Evolutionary conservation across 2,888 invertebrate species (phyloP), one percentile per base, ranked within the genome.

Genomic region (Dasypogon diadema): DNA sequence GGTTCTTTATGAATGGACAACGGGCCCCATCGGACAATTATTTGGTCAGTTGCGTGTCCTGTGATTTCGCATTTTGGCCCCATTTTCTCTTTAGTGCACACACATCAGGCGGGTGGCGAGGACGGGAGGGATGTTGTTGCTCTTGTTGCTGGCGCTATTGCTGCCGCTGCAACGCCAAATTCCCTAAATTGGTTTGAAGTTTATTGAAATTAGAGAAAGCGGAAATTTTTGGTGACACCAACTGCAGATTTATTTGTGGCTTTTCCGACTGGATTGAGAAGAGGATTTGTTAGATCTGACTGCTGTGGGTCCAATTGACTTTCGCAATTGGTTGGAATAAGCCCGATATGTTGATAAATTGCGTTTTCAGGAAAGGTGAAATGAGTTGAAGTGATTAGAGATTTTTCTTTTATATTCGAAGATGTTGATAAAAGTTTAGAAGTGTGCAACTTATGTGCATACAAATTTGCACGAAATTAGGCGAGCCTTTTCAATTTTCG

Each of bases 141-240:
- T n/a, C n/a, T n/a, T n/a, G n/a, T n/a, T n/a, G n/a, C n/a, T n/a
- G n/a, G n/a, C n/a, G n/a, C n/a, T 8, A 30, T 30, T 30, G 30
- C 30, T 30, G 8, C 30, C 30, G 30, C 22, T 54, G 70, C 70
- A 54, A 30, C 26, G 51, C 54, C 54, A 22, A 54, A 70, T 70
- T 70, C 54, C 70, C 70, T 54, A 70, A 70, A 70, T 70, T 70
- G 70, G 70, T 70, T 70, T 51, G 70, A 70, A 70, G 70, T 70
- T 70, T 70, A 70, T 70, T 70, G 70, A 70, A 70, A 70, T 70
- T 70, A 70, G 70, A 70, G 70, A 70, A 70, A 70, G 70, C 70
- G 70, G 70, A 70, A 70, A 70, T 70, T 70, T 70, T 70, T 54
- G 70, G 70, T 70, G 70, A 70, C 70, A 70, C 70, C 70, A 54